phyloP scores from a whole-genome alignment of 2,113 vertebrate genomes.

The Larimichthys polyactis region DNA sequence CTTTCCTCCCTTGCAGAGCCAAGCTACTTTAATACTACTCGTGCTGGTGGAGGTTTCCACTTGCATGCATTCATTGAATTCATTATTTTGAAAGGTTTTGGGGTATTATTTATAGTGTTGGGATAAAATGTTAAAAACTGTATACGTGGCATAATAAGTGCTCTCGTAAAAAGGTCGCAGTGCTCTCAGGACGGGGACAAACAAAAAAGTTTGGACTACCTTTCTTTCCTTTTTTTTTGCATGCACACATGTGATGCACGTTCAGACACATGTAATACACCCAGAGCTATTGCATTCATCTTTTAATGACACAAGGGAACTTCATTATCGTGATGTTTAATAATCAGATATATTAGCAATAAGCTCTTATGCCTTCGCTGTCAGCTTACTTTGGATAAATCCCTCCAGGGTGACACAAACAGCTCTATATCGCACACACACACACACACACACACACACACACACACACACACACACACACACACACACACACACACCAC shows the following conservation, averaged over 20 bases:
- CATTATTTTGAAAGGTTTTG: conserved; percentile 69
- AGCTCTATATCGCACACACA: conserved; percentile 32
- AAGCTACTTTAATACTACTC: conserved; percentile 38
- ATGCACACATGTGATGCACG: too few species aligned
- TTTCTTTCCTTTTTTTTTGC: too few species aligned
- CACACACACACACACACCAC: conserved; percentile 50
- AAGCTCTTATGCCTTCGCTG: conserved; percentile 50
- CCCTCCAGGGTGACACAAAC: conserved; percentile 57
- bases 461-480: too few species aligned
- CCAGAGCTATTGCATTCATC: conserved; percentile 45
- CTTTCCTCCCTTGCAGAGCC: conserved; percentile 24
- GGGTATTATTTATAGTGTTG: conserved; percentile 65
- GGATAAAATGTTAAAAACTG: conserved; percentile 48
- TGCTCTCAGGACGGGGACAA: conserved; percentile 24
- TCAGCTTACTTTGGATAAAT: conserved; percentile 61
- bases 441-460: too few species aligned
- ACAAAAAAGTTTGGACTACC: conserved; percentile 21
- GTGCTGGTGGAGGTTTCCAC: conserved; percentile 42
- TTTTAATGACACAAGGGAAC: conserved; percentile 41
- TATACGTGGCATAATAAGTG: conserved; percentile 41
- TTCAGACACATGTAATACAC: conserved; percentile 10
- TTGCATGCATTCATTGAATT: conserved; percentile 51
- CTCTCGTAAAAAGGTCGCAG: conserved; percentile 4
- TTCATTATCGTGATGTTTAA: conserved; percentile 59
- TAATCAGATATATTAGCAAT: conserved; percentile 64